Percentiles rank a stretch among this genome's conserved stretches.
These are phyloP conservation scores for Mamestra configurata DNA, from an alignment of 1,140 invertebrate genomes.

Conservation along the genomic window DNA sequence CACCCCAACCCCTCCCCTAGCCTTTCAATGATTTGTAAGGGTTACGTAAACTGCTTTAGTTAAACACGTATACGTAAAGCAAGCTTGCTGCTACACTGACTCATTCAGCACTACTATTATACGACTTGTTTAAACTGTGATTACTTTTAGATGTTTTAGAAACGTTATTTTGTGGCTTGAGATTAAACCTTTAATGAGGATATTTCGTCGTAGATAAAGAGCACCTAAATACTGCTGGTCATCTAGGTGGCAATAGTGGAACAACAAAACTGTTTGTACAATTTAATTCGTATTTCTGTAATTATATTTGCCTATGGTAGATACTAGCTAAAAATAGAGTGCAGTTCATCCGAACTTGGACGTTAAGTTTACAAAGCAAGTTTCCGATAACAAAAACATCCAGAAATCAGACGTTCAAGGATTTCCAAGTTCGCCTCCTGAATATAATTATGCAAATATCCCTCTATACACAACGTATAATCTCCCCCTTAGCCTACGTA, in stretches of 20 bases:
- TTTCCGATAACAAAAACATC: constrained; percentile 20
- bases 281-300: background rate
- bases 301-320: background rate
- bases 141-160: background rate
- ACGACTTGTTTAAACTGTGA: background rate
- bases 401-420: constrained; percentile 40
- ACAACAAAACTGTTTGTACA: background rate
- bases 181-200: too few relatives aligned
- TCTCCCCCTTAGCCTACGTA: constrained; percentile 57
- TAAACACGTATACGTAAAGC: constrained; percentile 15
- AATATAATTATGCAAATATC: constrained; percentile 72
- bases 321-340: background rate
- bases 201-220: too few relatives aligned
- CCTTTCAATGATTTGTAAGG: constrained; percentile 43
- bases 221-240: too few relatives aligned
- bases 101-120: constrained; percentile 19
- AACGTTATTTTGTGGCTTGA: background rate
- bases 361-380: constrained; percentile 1
- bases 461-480: constrained; percentile 60
- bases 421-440: constrained; percentile 60
- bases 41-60: constrained; percentile 46
- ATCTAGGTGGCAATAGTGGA: background rate
- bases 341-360: background rate
- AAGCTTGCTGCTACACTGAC: constrained; percentile 13
- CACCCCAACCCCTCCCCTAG: constrained; percentile 45